These are phyloP conservation scores for Sorex maritimensis DNA, from an alignment of 2,797 vertebrate genomes.

Conservation along the genomic window DNA sequence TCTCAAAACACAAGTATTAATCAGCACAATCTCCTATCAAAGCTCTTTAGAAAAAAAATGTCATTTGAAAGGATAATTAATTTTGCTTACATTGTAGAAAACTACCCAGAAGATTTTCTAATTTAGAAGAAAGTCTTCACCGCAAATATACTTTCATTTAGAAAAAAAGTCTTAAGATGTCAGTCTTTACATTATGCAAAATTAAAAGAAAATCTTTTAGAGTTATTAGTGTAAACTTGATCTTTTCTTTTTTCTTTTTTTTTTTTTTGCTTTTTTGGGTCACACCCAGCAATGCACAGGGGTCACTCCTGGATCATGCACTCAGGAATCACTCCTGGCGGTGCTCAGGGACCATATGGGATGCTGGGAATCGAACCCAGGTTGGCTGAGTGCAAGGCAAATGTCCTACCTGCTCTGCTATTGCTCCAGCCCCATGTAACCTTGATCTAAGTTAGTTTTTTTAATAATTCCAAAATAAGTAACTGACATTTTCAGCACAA, in stretches of 20 bases:
- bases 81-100: slow-evolving; percentile 32
- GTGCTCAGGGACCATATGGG: too few relatives aligned
- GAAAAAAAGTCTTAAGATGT: slow-evolving; percentile 37
- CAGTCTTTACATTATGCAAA: slow-evolving; percentile 52
- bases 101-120: not conserved
- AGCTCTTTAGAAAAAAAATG: slow-evolving; percentile 16
- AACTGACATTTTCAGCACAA: too few relatives aligned
- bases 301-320: too few relatives aligned
- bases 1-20: not conserved
- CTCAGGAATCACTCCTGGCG: too few relatives aligned
- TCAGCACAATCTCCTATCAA: not conserved
- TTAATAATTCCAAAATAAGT: slow-evolving; percentile 46
- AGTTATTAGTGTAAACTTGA: slow-evolving; percentile 7
- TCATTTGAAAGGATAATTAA: slow-evolving; percentile 54
- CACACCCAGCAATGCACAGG: too few relatives aligned
- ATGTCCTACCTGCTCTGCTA: too few relatives aligned
- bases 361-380: too few relatives aligned
- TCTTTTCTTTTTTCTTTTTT: too few relatives aligned
- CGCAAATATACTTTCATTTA: too few relatives aligned
- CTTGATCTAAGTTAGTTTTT: slow-evolving; percentile 68
- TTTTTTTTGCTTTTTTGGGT: not conserved
- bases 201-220: slow-evolving; percentile 11
- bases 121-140: slow-evolving; percentile 16
- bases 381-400: too few relatives aligned
- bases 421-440: not conserved